Percentiles rank a stretch among this genome's conserved stretches.
Evolutionary conservation across 2,797 vertebrate genomes (phyloP).

Genomic region (Perodicticus potto): DNA sequence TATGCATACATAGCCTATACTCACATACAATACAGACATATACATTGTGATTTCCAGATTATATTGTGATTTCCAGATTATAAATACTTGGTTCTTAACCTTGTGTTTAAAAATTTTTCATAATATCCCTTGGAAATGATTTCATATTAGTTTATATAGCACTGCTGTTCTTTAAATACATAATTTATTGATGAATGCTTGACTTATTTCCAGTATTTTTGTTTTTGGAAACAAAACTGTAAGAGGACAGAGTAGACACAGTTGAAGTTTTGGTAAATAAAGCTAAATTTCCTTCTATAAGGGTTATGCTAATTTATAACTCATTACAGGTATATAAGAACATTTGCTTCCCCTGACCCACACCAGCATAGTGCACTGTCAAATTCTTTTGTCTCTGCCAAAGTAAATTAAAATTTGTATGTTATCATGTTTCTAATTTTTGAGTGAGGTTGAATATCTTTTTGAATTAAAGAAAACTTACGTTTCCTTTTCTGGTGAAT

Average conservation of each 20-base stretch:
- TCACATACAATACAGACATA: neutral
- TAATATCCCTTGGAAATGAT: neutral
- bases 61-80: neutral
- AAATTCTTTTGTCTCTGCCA: neutral
- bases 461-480: constrained; percentile 5
- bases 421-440: neutral
- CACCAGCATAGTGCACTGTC: neutral
- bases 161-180: neutral
- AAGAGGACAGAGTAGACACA: neutral
- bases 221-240: neutral
- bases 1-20: neutral
- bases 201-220: neutral
- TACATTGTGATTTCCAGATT: neutral
- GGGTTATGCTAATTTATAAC: neutral
- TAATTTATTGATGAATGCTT: neutral
- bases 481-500: neutral
- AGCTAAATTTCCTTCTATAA: neutral
- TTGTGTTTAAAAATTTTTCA: neutral
- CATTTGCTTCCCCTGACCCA: neutral
- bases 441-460: neutral
- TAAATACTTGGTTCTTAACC: neutral
- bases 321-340: neutral
- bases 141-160: neutral
- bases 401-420: neutral
- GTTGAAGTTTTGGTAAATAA: neutral